A percentile compares a stretch with the other conserved stretches of the same genome.
These are phyloP conservation scores for Grammomys surdaster DNA, from an alignment of 2,113 vertebrate genomes.

Conservation along the genomic window DNA sequence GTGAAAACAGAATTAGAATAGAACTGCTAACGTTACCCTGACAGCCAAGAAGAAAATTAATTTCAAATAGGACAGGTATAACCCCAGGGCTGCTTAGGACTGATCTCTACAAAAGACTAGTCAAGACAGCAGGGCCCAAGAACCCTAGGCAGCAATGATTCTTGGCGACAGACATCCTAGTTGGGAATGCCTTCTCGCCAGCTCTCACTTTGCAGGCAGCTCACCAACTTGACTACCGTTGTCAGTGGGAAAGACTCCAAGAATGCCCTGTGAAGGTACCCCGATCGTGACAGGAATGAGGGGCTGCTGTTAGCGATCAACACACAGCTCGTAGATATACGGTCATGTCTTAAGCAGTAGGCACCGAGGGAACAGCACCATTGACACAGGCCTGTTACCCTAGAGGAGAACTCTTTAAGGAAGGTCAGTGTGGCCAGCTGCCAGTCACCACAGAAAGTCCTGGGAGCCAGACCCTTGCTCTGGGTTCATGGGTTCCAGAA, in stretches of 20 bases:
- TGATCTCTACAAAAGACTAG: background rate
- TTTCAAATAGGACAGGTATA: background rate
- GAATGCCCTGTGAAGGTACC: background rate
- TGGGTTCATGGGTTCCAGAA: background rate
- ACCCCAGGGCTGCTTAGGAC: background rate
- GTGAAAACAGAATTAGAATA: background rate
- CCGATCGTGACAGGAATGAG: background rate
- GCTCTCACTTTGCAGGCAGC: background rate
- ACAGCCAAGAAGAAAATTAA: background rate
- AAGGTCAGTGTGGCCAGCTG: background rate
- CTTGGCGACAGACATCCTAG: background rate
- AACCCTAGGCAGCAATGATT: no score
- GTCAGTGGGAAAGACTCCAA: background rate
- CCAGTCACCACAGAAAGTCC: background rate
- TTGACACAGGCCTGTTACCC: background rate
- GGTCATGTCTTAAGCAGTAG: background rate
- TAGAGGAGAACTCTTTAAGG: background rate
- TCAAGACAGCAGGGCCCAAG: background rate
- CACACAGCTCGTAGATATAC: rapidly evolving
- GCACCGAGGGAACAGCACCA: background rate
- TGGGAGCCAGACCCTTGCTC: background rate
- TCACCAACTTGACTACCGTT: background rate
- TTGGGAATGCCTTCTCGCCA: rapidly evolving
- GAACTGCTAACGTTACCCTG: background rate
- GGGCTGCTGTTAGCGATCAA: background rate